These are phyloP conservation scores for Parasteatoda lunata DNA, from an alignment of 2,888 invertebrate species.

Conservation along the genomic window DNA sequence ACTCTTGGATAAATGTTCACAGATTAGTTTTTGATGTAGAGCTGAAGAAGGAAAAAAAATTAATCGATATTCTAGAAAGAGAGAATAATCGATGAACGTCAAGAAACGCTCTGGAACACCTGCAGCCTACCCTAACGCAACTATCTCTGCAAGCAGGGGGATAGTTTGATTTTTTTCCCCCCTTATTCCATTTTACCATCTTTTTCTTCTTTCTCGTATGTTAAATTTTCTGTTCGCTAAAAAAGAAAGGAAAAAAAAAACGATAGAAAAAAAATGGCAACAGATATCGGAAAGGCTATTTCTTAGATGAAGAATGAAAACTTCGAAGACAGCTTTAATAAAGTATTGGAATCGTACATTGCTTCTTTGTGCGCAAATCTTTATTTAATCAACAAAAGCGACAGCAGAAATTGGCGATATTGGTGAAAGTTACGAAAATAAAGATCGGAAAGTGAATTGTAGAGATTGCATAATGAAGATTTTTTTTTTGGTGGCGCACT, in stretches of 20 bases:
- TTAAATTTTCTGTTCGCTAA: conserved; percentile 19
- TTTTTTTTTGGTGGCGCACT: not conserved
- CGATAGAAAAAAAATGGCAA: conserved; percentile 11
- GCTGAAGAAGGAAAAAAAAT: conserved; percentile 59
- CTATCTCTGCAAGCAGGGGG: conserved; percentile 38
- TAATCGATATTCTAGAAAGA: conserved; percentile 64
- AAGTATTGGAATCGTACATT: conserved; percentile 14
- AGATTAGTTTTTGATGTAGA: conserved; percentile 68
- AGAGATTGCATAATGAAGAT: not conserved
- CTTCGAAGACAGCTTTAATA: conserved; percentile 30
- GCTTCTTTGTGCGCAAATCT: not conserved
- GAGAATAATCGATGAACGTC: conserved; percentile 66
- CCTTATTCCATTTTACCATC: conserved; percentile 12
- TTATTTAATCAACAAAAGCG: not conserved
- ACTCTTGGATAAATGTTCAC: conserved; percentile 67
- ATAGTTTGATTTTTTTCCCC: conserved; percentile 3
- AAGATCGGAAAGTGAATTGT: not conserved
- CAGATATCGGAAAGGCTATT: conserved; percentile 34
- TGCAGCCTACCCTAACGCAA: conserved; percentile 39
- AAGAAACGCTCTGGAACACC: conserved; percentile 56
- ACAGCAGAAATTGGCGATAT: not conserved
- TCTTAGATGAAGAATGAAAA: not conserved
- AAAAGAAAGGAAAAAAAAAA: conserved; percentile 14
- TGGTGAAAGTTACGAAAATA: not conserved
- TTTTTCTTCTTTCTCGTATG: conserved; percentile 6